These are phyloP conservation scores for Lophotis ruficrista DNA, from an alignment of 2,113 vertebrate genomes.

Conservation along the genomic window DNA sequence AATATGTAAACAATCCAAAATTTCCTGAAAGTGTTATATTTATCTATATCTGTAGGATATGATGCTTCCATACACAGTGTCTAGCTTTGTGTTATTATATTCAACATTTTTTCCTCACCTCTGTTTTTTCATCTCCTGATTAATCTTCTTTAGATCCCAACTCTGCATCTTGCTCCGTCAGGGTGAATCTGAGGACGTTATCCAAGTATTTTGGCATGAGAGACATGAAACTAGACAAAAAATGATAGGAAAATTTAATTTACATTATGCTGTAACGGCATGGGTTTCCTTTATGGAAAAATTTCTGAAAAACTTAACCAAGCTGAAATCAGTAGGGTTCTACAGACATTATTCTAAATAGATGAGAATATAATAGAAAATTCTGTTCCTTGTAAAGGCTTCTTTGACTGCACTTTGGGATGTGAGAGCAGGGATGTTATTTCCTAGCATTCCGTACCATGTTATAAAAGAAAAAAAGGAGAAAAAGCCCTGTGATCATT, in stretches of 20 bases:
- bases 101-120: not conserved
- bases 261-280: not conserved
- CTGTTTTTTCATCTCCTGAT: not conserved
- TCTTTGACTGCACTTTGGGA: not conserved
- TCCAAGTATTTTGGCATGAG: not conserved
- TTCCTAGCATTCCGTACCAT: not conserved
- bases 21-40: not conserved
- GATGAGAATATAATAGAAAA: not conserved
- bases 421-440: slow-evolving; percentile 10
- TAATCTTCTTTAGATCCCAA: not conserved
- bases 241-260: not conserved
- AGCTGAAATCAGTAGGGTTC: slow-evolving; percentile 1
- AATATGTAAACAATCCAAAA: not conserved
- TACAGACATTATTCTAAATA: not conserved
- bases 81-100: not conserved
- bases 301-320: slow-evolving; percentile 3
- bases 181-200: slow-evolving; percentile 4
- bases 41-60: not conserved
- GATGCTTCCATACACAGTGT: not conserved
- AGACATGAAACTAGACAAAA: not conserved
- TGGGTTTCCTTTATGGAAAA: not conserved
- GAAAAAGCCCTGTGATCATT: not conserved
- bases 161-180: not conserved
- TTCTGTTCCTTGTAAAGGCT: not conserved
- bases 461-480: not conserved